Percentiles rank a stretch among this genome's conserved stretches.
Evolutionary conservation across 1,140 invertebrate species (phyloP).

Genomic region (Alviniconcha marisindica): DNA sequence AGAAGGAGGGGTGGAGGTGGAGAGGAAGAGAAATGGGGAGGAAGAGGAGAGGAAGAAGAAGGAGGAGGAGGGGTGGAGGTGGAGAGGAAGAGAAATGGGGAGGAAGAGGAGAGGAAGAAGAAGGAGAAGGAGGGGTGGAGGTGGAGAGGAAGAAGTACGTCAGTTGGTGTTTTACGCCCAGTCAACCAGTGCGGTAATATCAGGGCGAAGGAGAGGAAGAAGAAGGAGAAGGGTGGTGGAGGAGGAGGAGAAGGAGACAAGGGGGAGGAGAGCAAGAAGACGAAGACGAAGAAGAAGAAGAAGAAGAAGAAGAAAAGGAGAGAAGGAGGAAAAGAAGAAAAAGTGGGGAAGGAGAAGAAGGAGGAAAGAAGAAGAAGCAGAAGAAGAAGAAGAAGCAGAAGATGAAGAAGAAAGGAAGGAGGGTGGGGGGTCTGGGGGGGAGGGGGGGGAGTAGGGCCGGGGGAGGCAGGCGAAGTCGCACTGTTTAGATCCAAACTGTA

Average conservation of each 20-base stretch:
- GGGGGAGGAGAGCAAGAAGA: no score
- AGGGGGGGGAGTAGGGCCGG: no score
- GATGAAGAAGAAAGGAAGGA: no score
- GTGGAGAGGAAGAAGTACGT: background rate
- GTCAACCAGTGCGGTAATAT: no score
- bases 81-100: background rate
- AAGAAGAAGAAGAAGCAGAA: no score
- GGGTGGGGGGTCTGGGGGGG: no score
- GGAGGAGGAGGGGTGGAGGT: background rate
- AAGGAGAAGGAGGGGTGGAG: background rate
- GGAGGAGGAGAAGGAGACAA: background rate
- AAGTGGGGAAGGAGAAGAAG: background rate
- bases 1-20: background rate
- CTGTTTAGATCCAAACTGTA: background rate
- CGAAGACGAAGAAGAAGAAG: no score
- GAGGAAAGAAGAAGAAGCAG: background rate
- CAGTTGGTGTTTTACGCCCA: no score
- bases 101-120: background rate
- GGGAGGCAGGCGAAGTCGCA: conserved; percentile 3
- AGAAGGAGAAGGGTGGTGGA: background rate
- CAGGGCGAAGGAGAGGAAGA: no score
- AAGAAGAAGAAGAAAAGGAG: background rate
- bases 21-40: background rate
- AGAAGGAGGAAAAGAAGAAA: background rate
- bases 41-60: background rate